phyloP scores from a whole-genome alignment of 2,888 invertebrate species.

The Agrotis exclamationis region DNA sequence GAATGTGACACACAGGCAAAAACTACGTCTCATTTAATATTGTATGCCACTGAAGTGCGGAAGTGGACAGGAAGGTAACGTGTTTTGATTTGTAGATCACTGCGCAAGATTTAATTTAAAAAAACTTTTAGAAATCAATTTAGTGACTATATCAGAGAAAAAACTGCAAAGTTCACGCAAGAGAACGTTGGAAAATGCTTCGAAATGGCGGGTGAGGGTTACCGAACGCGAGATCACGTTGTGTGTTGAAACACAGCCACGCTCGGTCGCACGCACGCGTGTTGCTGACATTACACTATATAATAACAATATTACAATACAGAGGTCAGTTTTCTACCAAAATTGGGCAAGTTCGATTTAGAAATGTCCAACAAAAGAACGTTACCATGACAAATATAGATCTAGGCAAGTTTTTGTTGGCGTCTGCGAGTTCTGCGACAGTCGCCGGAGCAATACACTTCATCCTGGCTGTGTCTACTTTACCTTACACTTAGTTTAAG shows the following conservation, averaged over 20 bases:
- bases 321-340: slow-evolving; percentile 68
- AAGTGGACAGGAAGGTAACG: slow-evolving; percentile 57
- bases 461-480: slow-evolving; percentile 22
- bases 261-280: slow-evolving; percentile 63
- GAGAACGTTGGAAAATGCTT: slow-evolving; percentile 63
- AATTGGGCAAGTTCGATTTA: slow-evolving; percentile 66
- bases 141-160: slow-evolving; percentile 55
- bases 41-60: slow-evolving; percentile 45
- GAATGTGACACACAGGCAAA: slow-evolving; percentile 6
- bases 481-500: neutral
- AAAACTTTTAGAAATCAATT: slow-evolving; percentile 68
- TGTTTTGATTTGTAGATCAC: slow-evolving; percentile 74
- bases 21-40: slow-evolving; percentile 29
- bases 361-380: slow-evolving; percentile 60
- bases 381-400: slow-evolving; percentile 45
- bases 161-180: slow-evolving; percentile 50
- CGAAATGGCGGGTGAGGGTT: slow-evolving; percentile 56
- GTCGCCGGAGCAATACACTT: slow-evolving; percentile 39
- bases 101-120: slow-evolving; percentile 67
- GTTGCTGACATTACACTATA: slow-evolving; percentile 57
- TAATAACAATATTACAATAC: slow-evolving; percentile 63
- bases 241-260: slow-evolving; percentile 71
- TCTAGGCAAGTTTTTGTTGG: slow-evolving; percentile 47
- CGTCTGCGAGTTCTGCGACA: slow-evolving; percentile 40
- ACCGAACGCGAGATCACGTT: slow-evolving; percentile 76